These are phyloP conservation scores for Platysternon megacephalum DNA, from an alignment of 2,113 vertebrate genomes.

Conservation along the genomic window DNA sequence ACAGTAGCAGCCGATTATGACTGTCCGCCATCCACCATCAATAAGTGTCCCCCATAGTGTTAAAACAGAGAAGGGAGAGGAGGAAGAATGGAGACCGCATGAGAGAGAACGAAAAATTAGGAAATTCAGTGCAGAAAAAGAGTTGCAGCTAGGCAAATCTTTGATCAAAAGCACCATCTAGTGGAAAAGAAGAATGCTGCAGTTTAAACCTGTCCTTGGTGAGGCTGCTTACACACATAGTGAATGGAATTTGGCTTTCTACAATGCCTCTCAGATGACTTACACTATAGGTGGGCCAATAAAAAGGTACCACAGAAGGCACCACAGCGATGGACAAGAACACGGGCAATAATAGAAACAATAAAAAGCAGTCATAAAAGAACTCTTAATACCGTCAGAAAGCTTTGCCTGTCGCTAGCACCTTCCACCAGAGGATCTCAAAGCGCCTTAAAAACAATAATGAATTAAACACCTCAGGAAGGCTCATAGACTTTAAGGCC, in stretches of 20 bases:
- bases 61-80: constrained; percentile 2
- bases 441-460: not conserved
- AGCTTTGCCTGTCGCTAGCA: not conserved
- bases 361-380: not conserved
- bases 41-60: not conserved
- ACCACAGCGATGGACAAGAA: not conserved
- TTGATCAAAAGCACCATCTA: constrained; percentile 67
- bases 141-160: not conserved
- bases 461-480: constrained; percentile 24
- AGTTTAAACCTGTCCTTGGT: not conserved
- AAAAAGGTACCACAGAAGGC: not conserved
- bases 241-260: not conserved
- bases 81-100: constrained; percentile 36
- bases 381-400: not conserved
- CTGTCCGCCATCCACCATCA: not conserved
- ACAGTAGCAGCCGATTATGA: not conserved
- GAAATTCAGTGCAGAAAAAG: not conserved
- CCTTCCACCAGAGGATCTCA: not conserved
- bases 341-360: fast-evolving
- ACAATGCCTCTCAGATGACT: not conserved
- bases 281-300: not conserved
- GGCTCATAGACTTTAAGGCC: not conserved
- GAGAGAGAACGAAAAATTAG: not conserved
- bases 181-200: constrained; percentile 27
- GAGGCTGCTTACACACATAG: not conserved